These are phyloP conservation scores for Coreius guichenoti DNA, from an alignment of 2,797 vertebrate genomes.

Conservation along the genomic window DNA sequence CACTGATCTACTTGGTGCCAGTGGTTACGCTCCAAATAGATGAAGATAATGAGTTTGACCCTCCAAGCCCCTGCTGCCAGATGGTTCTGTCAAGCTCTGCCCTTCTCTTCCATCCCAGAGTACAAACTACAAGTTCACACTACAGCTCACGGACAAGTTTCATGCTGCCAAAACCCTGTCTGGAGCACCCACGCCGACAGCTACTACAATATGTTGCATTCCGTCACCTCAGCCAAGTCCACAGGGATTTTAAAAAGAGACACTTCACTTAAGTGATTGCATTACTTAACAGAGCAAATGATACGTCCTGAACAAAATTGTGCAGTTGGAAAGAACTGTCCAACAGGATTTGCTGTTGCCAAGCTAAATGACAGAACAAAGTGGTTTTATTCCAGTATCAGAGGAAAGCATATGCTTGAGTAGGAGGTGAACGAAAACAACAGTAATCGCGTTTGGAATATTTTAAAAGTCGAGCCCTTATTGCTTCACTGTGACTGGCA, in stretches of 20 bases:
- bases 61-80: slow-evolving; percentile 49
- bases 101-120: slow-evolving; percentile 32
- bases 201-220: slow-evolving; percentile 28
- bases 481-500: background rate
- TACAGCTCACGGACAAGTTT: slow-evolving; percentile 34
- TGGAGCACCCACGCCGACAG: slow-evolving; percentile 25
- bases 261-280: slow-evolving; percentile 16
- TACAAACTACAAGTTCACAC: slow-evolving; percentile 39
- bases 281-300: slow-evolving; percentile 34
- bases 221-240: slow-evolving; percentile 28
- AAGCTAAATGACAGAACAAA: slow-evolving; percentile 32
- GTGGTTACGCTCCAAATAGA: slow-evolving; percentile 59
- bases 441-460: background rate
- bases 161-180: slow-evolving; percentile 9
- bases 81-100: slow-evolving; percentile 53
- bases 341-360: slow-evolving; percentile 40
- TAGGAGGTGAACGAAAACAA: slow-evolving; percentile 33
- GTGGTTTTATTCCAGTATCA: slow-evolving; percentile 34
- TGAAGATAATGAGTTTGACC: slow-evolving; percentile 64
- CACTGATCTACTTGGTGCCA: slow-evolving; percentile 50
- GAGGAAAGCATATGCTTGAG: slow-evolving; percentile 36
- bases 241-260: background rate
- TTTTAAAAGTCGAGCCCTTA: background rate
- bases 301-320: slow-evolving; percentile 16
- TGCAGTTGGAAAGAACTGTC: slow-evolving; percentile 16